Evolutionary conservation across 2,797 vertebrate genomes (phyloP).

Genomic region (Pseudochirops cupreus): DNA sequence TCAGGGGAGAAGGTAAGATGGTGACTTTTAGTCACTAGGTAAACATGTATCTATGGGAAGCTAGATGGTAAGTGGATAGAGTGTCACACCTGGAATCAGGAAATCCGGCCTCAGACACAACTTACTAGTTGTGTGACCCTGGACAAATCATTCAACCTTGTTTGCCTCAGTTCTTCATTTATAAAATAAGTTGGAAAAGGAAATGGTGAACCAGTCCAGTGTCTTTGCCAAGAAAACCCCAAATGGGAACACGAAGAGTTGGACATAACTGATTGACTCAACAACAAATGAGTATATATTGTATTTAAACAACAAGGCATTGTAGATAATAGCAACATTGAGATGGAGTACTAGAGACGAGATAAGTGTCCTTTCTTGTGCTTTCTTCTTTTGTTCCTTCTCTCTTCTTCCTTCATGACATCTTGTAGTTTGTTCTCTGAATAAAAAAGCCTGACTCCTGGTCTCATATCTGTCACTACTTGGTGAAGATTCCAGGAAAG

Average conservation of each 20-base stretch:
- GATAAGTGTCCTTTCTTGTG: neutral
- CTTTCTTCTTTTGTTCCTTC: neutral
- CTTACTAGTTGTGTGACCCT: neutral
- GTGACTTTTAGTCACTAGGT: constrained; percentile 4
- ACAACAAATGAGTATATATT: neutral
- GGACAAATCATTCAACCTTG: neutral
- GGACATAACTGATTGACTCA: neutral
- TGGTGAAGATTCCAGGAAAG: constrained; percentile 10
- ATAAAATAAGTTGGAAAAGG: neutral
- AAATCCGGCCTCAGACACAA: neutral
- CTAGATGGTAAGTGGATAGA: neutral
- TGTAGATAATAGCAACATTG: neutral
- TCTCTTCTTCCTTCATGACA: neutral
- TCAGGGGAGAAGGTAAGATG: neutral
- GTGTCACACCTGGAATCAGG: neutral
- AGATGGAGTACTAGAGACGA: neutral
- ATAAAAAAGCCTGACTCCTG: constrained; percentile 17
- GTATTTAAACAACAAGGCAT: neutral
- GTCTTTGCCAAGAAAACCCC: neutral
- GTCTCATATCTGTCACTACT: neutral
- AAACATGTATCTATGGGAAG: neutral
- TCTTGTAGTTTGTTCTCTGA: neutral
- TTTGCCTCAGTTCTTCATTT: neutral
- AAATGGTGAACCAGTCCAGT: neutral
- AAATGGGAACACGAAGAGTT: neutral